These are phyloP conservation scores for Scyliorhinus canicula DNA, from an alignment of 2,797 vertebrate genomes.

Conservation along the genomic window DNA sequence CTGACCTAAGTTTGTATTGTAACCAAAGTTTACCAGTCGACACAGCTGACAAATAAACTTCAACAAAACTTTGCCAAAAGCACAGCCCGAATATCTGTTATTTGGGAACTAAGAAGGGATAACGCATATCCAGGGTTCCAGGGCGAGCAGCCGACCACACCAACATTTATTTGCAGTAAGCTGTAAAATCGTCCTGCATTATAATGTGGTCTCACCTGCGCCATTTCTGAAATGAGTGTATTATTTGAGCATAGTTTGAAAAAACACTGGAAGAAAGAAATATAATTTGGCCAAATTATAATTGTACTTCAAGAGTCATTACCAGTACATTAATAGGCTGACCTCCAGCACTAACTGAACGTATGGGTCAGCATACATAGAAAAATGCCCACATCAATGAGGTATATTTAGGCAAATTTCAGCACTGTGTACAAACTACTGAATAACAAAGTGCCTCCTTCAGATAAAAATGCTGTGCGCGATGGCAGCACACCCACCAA, in stretches of 20 bases:
- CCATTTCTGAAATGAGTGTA: neutral
- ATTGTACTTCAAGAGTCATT: neutral
- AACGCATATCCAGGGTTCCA: too few species aligned
- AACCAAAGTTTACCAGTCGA: too few species aligned
- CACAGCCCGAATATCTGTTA: too few species aligned
- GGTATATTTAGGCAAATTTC: neutral
- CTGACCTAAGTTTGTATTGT: too few species aligned
- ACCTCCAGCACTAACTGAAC: neutral
- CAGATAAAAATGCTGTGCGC: neutral
- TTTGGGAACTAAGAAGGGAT: too few species aligned
- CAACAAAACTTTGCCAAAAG: too few species aligned
- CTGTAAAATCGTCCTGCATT: neutral
- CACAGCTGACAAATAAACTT: too few species aligned
- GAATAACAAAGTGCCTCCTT: neutral
- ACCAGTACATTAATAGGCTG: neutral
- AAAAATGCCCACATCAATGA: neutral
- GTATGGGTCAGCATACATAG: neutral
- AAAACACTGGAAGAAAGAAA: constrained; percentile 8
- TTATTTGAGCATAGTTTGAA: neutral
- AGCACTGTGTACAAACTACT: neutral
- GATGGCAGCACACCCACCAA: neutral
- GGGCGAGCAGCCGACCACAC: too few species aligned
- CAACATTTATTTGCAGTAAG: neutral
- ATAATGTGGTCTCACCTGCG: neutral
- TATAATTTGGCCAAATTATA: neutral